These are phyloP conservation scores for Tachysurus vachellii DNA, from an alignment of 2,113 vertebrate species.

Conservation along the genomic window DNA sequence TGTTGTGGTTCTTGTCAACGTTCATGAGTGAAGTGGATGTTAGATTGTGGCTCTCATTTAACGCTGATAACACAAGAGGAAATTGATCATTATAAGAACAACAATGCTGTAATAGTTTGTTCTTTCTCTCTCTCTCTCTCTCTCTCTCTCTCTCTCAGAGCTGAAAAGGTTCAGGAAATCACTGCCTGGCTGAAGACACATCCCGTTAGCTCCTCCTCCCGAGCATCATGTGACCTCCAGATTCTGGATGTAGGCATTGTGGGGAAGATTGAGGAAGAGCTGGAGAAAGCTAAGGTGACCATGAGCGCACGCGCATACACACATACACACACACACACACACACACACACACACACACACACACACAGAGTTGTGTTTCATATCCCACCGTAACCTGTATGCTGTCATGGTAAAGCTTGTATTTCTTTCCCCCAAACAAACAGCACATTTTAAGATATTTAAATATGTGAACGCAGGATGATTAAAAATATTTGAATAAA, in stretches of 20 bases:
- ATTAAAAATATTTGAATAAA: not conserved
- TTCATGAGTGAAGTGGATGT: not conserved
- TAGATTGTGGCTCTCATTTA: too few relatives aligned
- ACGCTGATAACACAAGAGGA: not conserved
- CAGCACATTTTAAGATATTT: not conserved
- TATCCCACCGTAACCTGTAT: not conserved
- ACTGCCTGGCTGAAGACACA: constrained; percentile 83
- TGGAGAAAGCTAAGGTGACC: constrained; percentile 82
- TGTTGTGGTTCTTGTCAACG: not conserved
- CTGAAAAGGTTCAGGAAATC: constrained; percentile 87
- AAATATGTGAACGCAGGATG: not conserved
- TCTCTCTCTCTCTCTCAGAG: constrained; percentile 53
- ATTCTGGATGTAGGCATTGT: constrained; percentile 84
- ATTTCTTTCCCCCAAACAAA: not conserved
- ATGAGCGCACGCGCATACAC: not conserved
- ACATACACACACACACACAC: not conserved
- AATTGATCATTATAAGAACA: not conserved
- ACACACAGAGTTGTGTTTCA: too few relatives aligned
- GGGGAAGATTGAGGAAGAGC: constrained; percentile 86
- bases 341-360: not conserved
- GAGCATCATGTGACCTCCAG: constrained; percentile 87
- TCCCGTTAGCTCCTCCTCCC: constrained; percentile 81
- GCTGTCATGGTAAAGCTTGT: not conserved
- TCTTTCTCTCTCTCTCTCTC: not conserved
- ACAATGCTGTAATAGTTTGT: not conserved